Conservation (phyloP, 2,113 vertebrate species). For the Mesitornis unicolor region DNA sequence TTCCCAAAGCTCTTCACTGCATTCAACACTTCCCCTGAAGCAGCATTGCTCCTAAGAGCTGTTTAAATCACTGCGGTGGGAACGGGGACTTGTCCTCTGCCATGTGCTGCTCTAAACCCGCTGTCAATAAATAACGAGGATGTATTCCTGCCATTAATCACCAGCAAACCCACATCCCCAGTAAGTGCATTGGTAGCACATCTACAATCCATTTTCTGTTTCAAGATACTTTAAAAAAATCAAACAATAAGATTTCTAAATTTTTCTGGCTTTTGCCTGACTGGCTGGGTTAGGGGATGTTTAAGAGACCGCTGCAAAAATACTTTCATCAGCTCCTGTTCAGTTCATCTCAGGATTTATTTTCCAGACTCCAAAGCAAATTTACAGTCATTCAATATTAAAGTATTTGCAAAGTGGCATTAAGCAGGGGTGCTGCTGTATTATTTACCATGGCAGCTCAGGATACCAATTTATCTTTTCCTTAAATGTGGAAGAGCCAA, state of each 20-base stretch:
- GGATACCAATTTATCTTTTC: slow-evolving; percentile 2
- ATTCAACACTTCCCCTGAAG: not conserved
- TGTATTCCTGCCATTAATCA: not conserved
- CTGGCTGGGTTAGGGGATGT: not conserved
- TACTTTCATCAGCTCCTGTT: slow-evolving; percentile 1
- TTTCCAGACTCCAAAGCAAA: slow-evolving; percentile 33
- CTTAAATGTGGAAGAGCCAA: not conserved
- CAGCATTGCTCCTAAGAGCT: not conserved
- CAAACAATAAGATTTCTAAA: not conserved
- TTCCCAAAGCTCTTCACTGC: not conserved
- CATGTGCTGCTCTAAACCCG: not conserved
- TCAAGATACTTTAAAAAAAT: not conserved
- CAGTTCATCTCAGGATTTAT: not conserved
- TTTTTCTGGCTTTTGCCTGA: not conserved
- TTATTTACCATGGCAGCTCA: slow-evolving; percentile 43
- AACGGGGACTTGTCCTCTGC: not conserved
- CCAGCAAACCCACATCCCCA: not conserved
- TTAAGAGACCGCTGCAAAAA: slow-evolving; percentile 2
- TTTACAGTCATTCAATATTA: not conserved
- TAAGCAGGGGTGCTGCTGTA: not conserved
- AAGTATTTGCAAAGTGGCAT: slow-evolving; percentile 3
- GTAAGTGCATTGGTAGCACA: not conserved
- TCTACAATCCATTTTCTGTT: not conserved
- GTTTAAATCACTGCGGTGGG: not conserved
- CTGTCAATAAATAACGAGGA: slow-evolving; percentile 41